Evolutionary conservation across 2,113 vertebrate species (phyloP), one percentile per base, ranked within the genome.

Genomic region (Macquaria australasica): DNA sequence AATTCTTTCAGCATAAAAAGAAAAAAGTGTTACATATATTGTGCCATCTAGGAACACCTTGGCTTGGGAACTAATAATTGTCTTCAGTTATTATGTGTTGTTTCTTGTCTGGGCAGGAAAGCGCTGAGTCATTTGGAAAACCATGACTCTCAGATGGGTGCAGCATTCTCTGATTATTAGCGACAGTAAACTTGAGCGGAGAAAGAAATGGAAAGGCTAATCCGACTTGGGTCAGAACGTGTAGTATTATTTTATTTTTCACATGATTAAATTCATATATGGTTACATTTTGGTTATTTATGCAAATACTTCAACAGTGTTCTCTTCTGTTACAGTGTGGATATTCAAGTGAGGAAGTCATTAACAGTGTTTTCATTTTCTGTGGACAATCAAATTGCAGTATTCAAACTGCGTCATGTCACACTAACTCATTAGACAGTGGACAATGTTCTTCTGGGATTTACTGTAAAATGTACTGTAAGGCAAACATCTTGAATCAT

Each of bases 1-100:
- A 73, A 60, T 74, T 74, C 55, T 56, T 48, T 59, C 45, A 58
- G 43, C 41, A 70, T 86, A 11, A 75, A 79, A 74, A 53, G 31
- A 63, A 53, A 21, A 16, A 25, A 73, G 75, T 37, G 56, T 77
- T 77, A 58, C 58, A 63, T 59, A 48, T 55, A 70, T 37, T 81
- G 66, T 74, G 69, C 23, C n/a, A 31, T 73, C 53, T 14, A 63
- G 34, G 51, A 88, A 79, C 62, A 79, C 60, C 20, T 45, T 70
- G 28, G 59, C 39, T 64, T 21, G 39, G 34, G 62, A 51, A 63
- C 48, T 41, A 16, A 20, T 81, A 45, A 41, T 56, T 21, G 21
- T 77, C 53, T 50, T 58, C 31, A 58, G 55, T 51, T 64, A 51
- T 81, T 58, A 53, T 72, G 28, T 41, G 14, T 53, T 37, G 39